Conservation (phyloP, 1,140 invertebrate species). For the Heliconius eleuchia region DNA sequence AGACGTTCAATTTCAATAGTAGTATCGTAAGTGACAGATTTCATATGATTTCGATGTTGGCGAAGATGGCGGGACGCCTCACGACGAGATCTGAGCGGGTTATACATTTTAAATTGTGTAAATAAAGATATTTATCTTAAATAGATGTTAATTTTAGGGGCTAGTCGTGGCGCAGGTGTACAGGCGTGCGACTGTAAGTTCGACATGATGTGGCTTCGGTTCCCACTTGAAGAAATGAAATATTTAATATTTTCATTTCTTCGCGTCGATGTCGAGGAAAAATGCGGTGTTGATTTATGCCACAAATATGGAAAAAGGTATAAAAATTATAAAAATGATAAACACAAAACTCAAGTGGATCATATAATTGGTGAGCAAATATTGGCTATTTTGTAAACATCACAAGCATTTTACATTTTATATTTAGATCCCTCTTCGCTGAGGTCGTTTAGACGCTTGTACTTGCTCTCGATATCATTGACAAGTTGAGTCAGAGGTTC, state of each 20-base stretch:
- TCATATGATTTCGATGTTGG: conserved; percentile 57
- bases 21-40: conserved; percentile 54
- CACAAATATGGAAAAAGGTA: no score
- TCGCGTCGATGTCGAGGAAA: no score
- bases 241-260: no score
- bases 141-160: no score
- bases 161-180: no score
- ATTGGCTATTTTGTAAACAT: background rate
- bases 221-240: no score
- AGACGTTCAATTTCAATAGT: conserved; percentile 48
- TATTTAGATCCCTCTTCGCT: conserved; percentile 48
- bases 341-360: no score
- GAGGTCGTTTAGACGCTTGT: conserved; percentile 24
- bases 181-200: no score
- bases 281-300: no score
- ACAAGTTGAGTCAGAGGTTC: conserved; percentile 27
- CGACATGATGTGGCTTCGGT: no score
- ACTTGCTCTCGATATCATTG: conserved; percentile 11
- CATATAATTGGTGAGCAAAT: background rate
- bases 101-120: background rate
- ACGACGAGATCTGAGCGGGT: conserved; percentile 27
- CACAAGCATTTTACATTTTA: conserved; percentile 37
- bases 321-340: no score
- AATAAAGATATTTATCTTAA: no score
- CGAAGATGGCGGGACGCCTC: conserved; percentile 52